These are phyloP conservation scores for Coluber constrictor DNA, from an alignment of 2,797 vertebrate species.

Conservation along the genomic window DNA sequence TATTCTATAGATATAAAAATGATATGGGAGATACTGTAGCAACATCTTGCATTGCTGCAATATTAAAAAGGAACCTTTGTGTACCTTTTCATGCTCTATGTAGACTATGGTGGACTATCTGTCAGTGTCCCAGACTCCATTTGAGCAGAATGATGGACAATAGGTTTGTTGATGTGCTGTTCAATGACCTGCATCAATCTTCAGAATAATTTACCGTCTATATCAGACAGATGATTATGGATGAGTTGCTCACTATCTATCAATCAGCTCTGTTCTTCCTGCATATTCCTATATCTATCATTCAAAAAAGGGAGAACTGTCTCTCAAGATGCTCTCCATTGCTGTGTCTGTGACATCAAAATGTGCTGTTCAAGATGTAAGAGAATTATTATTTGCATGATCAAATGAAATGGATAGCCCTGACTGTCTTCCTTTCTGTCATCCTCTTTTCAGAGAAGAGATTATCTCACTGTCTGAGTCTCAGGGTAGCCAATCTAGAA, in stretches of 20 bases:
- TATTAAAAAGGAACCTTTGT: constrained; percentile 15
- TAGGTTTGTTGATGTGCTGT: constrained; percentile 60
- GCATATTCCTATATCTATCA: constrained; percentile 68
- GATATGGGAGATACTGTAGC: background rate
- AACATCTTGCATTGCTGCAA: background rate
- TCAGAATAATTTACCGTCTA: constrained; percentile 67
- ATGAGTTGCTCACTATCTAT: constrained; percentile 64
- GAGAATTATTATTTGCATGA: constrained; percentile 48
- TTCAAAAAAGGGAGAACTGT: constrained; percentile 49
- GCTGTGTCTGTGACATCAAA: constrained; percentile 45
- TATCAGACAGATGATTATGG: constrained; percentile 68
- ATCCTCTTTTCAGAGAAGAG: constrained; percentile 3
- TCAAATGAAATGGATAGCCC: constrained; percentile 2
- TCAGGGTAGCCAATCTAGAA: background rate
- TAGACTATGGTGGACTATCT: constrained; percentile 37
- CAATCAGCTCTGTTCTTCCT: constrained; percentile 62
- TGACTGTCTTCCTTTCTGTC: background rate
- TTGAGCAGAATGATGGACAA: constrained; percentile 62
- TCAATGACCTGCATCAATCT: constrained; percentile 72
- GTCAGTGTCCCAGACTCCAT: constrained; percentile 45
- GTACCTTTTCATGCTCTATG: constrained; percentile 16
- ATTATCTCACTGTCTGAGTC: background rate
- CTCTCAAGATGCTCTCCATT: constrained; percentile 46
- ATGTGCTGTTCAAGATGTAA: constrained; percentile 19
- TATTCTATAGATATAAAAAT: background rate